Evolutionary conservation across 2,888 invertebrate genomes (phyloP), one percentile per base, ranked within the genome.

Genomic region (Phytoseiulus persimilis): DNA sequence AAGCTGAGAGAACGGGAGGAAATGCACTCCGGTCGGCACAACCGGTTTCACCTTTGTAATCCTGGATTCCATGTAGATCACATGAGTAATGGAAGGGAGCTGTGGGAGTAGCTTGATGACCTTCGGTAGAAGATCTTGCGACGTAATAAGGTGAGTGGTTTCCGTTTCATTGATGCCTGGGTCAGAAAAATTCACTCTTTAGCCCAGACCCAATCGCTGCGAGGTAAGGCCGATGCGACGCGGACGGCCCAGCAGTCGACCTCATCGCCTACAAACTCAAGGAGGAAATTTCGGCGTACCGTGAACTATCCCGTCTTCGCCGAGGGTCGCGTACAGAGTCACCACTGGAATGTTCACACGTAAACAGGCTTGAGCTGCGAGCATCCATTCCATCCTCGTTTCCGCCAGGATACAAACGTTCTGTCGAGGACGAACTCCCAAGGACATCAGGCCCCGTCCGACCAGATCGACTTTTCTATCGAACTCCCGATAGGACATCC

Each of bases 341-440:
- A 98, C 98, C 92, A 99, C 96, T 94, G 94, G 96, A 92, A 97
- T 95, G 93, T 96, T 97, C 93, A 96, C 96, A 92, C 96, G 97
- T 94, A 99, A 97, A 93, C 98, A 96, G 90, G 97, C 98, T 92
- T 98, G 96, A 0, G 98, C 97, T 0, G 97, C 96, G 90, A 98
- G 94, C 95, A 98, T 96, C 99, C 99, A 99, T 93, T 99, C 99
- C 89, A 96, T 97, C 91, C 98, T 94, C 0, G 98, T 99, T 94
- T 99, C 99, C 0, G 98, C 97, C 94, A 98, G 98, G 92, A 99
- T 95, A 90, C 96, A 97, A 91, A 99, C 94, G 93, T 96, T 96
- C 91, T 94, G 93, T 11, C 94, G 94, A 14, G 96, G 95, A 91
- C 93, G 93, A 92, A 95, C 95, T 65, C 97, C 97, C 83, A 96